A percentile compares a stretch with the other conserved stretches of the same genome.
phyloP scores from a whole-genome alignment of 2,888 invertebrate genomes.

The Nysson spinosus region DNA sequence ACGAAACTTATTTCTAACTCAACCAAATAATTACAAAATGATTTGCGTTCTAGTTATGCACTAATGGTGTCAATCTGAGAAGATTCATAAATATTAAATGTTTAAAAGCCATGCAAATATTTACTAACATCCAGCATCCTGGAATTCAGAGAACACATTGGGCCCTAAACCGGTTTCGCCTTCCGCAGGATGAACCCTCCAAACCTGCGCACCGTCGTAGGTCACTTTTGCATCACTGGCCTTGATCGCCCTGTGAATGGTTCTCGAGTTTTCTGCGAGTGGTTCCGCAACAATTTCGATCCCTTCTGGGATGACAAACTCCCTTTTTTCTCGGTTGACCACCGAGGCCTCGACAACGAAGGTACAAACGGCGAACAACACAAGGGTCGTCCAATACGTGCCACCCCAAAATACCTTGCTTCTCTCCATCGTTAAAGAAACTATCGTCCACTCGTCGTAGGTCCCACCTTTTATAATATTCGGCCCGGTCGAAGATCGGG shows the following conservation, averaged over 20 bases:
- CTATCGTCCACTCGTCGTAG: slow-evolving; percentile 59
- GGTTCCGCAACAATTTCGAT: slow-evolving; percentile 50
- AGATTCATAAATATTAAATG: no score
- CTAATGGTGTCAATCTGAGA: no score
- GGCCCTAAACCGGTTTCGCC: slow-evolving; percentile 78
- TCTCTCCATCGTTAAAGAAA: slow-evolving; percentile 50
- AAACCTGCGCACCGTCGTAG: slow-evolving; percentile 88
- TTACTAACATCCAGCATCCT: slow-evolving; percentile 80
- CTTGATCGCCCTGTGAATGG: slow-evolving; percentile 26
- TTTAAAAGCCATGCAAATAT: no score
- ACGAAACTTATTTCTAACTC: no score
- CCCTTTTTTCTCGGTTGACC: slow-evolving; percentile 26
- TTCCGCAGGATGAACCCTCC: slow-evolving; percentile 82
- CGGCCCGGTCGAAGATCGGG: slow-evolving; percentile 58
- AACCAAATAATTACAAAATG: no score
- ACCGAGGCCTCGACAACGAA: slow-evolving; percentile 28
- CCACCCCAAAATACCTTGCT: slow-evolving; percentile 3
- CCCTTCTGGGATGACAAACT: slow-evolving; percentile 37
- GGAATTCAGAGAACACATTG: slow-evolving; percentile 76
- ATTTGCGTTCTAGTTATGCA: no score
- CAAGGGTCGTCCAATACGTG: slow-evolving; percentile 8
- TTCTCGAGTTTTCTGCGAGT: slow-evolving; percentile 21
- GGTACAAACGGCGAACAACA: slow-evolving; percentile 30
- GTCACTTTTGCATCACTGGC: slow-evolving; percentile 78
- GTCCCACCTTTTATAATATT: slow-evolving; percentile 71